Conservation (phyloP, 1,140 invertebrate genomes). For the Cyphomyrmex costatus region DNA sequence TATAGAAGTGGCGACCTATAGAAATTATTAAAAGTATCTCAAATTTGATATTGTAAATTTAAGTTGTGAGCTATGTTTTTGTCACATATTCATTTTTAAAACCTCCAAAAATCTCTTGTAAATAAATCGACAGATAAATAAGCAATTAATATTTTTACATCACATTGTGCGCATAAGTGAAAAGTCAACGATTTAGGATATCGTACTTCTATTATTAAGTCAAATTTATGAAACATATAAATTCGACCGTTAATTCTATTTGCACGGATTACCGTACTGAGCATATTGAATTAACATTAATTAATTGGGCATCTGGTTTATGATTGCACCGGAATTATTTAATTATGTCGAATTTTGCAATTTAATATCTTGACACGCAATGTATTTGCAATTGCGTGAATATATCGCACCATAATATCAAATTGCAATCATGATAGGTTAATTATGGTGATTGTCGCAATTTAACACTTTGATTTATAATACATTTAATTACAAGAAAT, state of each 20-base stretch:
- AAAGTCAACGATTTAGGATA: background rate
- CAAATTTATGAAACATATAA: slow-evolving; percentile 39
- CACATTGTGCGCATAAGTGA: background rate
- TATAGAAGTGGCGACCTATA: too few relatives aligned
- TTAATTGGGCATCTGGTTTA: slow-evolving; percentile 44
- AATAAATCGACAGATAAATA: background rate
- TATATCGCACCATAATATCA: slow-evolving; percentile 22
- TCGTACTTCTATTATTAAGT: background rate
- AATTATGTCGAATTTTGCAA: slow-evolving; percentile 54
- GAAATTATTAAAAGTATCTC: too few relatives aligned
- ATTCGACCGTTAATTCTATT: slow-evolving; percentile 46
- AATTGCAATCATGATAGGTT: slow-evolving; percentile 7
- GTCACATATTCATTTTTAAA: background rate
- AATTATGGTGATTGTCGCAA: slow-evolving; percentile 23
- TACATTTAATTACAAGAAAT: background rate
- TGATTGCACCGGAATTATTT: slow-evolving; percentile 46
- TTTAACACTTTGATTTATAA: background rate
- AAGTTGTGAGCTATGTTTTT: background rate
- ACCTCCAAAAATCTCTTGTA: background rate
- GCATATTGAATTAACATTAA: slow-evolving; percentile 54
- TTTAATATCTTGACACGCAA: slow-evolving; percentile 45
- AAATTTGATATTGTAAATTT: too few relatives aligned
- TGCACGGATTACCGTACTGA: slow-evolving; percentile 12
- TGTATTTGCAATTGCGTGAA: slow-evolving; percentile 39
- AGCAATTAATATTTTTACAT: background rate